phyloP scores from a whole-genome alignment of 2,888 invertebrate genomes.

The Ormyrus labotus region DNA sequence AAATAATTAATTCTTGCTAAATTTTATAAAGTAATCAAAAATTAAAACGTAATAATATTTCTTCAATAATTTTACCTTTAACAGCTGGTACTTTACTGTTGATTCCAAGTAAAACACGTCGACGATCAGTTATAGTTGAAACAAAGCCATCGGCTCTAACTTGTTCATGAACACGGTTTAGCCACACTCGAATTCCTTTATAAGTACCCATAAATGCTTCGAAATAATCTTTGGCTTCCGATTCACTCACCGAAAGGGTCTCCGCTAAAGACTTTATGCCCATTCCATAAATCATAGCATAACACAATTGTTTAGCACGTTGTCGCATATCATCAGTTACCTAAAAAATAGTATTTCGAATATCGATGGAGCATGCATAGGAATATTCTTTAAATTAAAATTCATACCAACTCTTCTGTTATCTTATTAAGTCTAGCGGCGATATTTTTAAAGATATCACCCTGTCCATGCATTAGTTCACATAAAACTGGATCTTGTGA shows the following conservation, averaged over 20 bases:
- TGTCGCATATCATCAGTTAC: constrained; percentile 88
- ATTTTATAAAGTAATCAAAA: neutral
- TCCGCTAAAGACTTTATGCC: constrained; percentile 89
- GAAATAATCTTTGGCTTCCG: constrained; percentile 88
- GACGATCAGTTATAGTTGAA: constrained; percentile 87
- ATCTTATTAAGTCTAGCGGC: constrained; percentile 90
- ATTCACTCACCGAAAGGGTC: constrained; percentile 85
- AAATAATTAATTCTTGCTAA: constrained; percentile 12
- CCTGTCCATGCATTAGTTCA: constrained; percentile 79
- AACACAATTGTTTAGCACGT: constrained; percentile 94
- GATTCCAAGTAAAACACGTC: constrained; percentile 87
- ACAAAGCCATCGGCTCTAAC: constrained; percentile 87
- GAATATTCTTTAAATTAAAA: constrained; percentile 14
- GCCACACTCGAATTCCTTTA: constrained; percentile 83
- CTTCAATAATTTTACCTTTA: constrained; percentile 30
- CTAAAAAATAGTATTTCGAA: constrained; percentile 66
- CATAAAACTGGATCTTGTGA: constrained; percentile 85
- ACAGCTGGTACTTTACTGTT: constrained; percentile 76
- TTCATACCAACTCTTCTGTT: constrained; percentile 78
- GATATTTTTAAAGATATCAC: constrained; percentile 90
- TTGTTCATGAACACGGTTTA: constrained; percentile 79
- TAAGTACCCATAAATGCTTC: constrained; percentile 88
- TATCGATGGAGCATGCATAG: too few relatives aligned
- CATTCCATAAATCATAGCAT: constrained; percentile 98
- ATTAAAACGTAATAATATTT: neutral